Evolutionary conservation across 2,113 vertebrate genomes (phyloP).

Genomic region (Vulpes vulpes): DNA sequence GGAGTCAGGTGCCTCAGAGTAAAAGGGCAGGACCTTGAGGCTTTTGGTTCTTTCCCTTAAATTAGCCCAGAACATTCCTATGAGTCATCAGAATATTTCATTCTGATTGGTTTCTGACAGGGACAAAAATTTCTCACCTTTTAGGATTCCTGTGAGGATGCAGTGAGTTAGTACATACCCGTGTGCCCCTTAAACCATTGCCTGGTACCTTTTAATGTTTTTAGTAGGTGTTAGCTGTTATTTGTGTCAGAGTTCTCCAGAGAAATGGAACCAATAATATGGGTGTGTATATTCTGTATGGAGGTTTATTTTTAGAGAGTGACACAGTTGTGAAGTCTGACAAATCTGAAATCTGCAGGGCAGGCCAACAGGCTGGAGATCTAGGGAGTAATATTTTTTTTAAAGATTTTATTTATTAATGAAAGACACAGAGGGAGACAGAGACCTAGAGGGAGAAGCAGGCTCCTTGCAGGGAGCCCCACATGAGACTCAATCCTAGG

Average conservation of each 20-base stretch:
- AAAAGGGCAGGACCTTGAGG: background rate
- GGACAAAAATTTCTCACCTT: background rate
- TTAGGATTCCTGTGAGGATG: background rate
- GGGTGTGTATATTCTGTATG: background rate
- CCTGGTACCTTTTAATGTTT: background rate
- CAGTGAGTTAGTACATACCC: background rate
- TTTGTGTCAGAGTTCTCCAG: background rate
- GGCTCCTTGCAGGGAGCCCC: too few relatives aligned
- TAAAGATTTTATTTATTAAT: too few relatives aligned
- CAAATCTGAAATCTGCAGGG: background rate
- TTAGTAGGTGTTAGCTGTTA: background rate
- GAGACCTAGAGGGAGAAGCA: too few relatives aligned
- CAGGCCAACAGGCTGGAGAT: background rate
- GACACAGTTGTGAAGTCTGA: background rate
- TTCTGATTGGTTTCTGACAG: background rate
- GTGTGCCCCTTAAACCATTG: background rate
- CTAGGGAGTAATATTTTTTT: background rate
- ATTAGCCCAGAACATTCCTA: background rate
- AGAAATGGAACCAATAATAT: background rate
- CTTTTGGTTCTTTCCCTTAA: background rate
- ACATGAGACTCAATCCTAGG: too few relatives aligned
- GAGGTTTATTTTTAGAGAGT: constrained; percentile 14
- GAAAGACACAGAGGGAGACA: too few relatives aligned
- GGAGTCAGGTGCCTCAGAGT: background rate
- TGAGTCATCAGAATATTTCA: background rate